These are phyloP conservation scores for Mus spicilegus DNA, from an alignment of 2,113 vertebrate genomes.

Conservation along the genomic window DNA sequence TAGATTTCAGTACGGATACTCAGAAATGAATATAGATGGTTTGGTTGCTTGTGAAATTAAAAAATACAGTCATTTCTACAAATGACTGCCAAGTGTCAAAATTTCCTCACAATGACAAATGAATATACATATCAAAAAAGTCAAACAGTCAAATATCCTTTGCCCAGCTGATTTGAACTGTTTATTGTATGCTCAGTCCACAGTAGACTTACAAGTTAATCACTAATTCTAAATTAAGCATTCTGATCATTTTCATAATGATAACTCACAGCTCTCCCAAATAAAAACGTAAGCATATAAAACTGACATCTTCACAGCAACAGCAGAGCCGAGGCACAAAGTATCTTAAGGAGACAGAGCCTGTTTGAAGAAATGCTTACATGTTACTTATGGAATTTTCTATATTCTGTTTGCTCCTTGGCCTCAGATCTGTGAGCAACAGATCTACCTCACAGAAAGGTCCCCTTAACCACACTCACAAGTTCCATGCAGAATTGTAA, in stretches of 20 bases:
- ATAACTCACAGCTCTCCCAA: constrained; percentile 14
- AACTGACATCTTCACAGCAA: constrained; percentile 22
- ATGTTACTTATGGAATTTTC: constrained; percentile 26
- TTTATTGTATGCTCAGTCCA: not conserved
- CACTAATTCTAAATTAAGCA: not conserved
- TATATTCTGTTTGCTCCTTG: constrained; percentile 1
- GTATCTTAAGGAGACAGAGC: not conserved
- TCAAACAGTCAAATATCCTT: not conserved
- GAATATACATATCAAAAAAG: constrained; percentile 44
- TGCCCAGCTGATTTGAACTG: not conserved
- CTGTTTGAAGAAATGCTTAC: not conserved
- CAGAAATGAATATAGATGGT: constrained; percentile 42
- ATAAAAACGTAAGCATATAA: constrained; percentile 36
- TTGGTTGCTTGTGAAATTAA: constrained; percentile 42
- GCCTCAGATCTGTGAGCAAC: not conserved
- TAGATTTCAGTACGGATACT: constrained; percentile 43
- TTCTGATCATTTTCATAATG: constrained; percentile 15
- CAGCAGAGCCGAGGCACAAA: not conserved
- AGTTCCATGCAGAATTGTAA: constrained; percentile 27
- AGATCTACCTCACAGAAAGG: constrained; percentile 24
- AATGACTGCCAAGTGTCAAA: constrained; percentile 59
- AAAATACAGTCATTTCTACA: constrained; percentile 36
- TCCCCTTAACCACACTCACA: not conserved
- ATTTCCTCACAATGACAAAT: constrained; percentile 33
- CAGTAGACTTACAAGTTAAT: not conserved